Evolutionary conservation across 2,113 vertebrate species (phyloP).

Genomic region (Bubo blakistoni): DNA sequence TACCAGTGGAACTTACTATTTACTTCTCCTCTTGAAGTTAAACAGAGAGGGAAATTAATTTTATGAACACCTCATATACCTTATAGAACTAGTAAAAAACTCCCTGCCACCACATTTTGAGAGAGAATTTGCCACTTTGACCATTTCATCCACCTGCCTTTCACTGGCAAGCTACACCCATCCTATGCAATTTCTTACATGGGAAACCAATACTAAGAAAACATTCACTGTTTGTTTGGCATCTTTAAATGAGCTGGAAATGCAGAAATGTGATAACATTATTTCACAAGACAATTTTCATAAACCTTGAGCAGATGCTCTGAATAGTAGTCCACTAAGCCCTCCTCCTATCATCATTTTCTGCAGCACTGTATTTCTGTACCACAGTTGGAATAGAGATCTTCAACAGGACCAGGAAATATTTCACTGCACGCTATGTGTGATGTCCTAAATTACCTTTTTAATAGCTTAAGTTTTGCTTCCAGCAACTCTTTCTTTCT

Average conservation of each 20-base stretch:
- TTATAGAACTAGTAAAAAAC: not conserved
- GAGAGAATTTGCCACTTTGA: not conserved
- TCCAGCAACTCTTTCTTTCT: not conserved
- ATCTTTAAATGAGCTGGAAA: not conserved
- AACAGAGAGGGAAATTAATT: not conserved
- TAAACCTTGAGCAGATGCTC: not conserved
- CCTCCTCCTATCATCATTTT: not conserved
- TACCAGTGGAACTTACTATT: not conserved
- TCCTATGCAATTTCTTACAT: not conserved
- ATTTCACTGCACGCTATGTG: not conserved
- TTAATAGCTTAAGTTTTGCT: not conserved
- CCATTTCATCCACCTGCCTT: not conserved
- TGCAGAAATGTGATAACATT: not conserved
- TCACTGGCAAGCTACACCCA: not conserved
- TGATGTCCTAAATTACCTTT: not conserved
- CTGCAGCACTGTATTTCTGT: not conserved
- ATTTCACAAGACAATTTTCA: not conserved
- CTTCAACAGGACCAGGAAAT: not conserved
- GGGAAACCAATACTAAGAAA: not conserved
- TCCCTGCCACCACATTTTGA: not conserved
- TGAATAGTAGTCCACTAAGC: not conserved
- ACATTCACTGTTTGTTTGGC: no score
- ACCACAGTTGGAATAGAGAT: accelerated
- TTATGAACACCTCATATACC: not conserved
- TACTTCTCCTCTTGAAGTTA: not conserved